Evolutionary conservation across 53 echinoderm and acorn worm species (phyloP).

Genomic region (Echinarachnius parma): DNA sequence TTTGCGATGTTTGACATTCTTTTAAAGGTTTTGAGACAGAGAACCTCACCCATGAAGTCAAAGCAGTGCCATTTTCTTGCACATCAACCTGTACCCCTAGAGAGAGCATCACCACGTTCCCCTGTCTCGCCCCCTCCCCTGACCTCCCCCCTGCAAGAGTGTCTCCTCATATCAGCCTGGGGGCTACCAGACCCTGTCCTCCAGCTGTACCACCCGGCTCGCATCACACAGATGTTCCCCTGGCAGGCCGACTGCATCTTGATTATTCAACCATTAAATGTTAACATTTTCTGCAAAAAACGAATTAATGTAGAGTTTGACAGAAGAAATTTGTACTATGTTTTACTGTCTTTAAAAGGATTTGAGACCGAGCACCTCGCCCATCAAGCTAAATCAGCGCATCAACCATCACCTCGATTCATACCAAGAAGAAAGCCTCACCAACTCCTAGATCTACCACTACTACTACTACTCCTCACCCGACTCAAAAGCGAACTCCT

Average conservation of each 20-base stretch:
- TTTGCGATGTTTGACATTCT: no score
- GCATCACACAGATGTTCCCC: slow-evolving; percentile 87
- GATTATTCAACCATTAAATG: no score
- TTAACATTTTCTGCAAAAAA: no score
- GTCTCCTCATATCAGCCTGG: slow-evolving; percentile 87
- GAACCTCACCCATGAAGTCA: no score
- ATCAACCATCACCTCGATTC: background rate
- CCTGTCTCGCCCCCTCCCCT: slow-evolving; percentile 47
- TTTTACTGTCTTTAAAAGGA: no score
- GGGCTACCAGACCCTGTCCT: slow-evolving; percentile 80
- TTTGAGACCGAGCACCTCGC: background rate
- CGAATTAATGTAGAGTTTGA: no score
- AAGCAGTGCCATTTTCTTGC: no score
- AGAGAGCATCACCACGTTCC: background rate
- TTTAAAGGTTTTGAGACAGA: no score
- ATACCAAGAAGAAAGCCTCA: no score
- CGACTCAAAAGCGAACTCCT: background rate
- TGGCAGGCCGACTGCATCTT: slow-evolving; percentile 98
- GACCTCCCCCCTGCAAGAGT: slow-evolving; percentile 54
- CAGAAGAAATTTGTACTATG: no score
- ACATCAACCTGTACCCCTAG: no score
- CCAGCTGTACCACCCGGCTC: slow-evolving; percentile 75
- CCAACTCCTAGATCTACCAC: background rate
- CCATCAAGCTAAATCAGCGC: background rate
- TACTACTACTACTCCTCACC: background rate